phyloP scores from a whole-genome alignment of 2,113 vertebrate species.

The Strix uralensis region DNA sequence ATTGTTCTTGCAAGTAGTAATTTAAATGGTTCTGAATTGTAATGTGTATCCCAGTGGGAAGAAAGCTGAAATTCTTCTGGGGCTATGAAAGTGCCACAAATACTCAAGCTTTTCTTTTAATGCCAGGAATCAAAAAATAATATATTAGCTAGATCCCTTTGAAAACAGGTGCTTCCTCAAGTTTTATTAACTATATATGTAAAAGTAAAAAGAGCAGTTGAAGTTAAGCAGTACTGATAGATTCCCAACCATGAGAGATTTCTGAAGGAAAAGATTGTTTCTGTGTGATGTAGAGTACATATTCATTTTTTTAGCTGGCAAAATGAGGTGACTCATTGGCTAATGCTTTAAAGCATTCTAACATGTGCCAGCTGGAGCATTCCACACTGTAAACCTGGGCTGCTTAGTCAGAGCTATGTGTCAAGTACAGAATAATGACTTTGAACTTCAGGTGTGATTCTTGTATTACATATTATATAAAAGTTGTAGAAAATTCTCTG shows the following conservation, averaged over 20 bases:
- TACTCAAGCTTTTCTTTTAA: constrained; percentile 9
- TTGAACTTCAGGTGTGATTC: not conserved
- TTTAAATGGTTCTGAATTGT: not conserved
- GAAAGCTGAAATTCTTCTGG: constrained; percentile 15
- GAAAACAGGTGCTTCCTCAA: constrained; percentile 54
- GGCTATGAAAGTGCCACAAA: not conserved
- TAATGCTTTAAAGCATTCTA: not conserved
- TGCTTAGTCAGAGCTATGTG: not conserved
- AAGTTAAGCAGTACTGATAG: not conserved
- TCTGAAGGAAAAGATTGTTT: not conserved
- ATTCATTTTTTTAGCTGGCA: not conserved
- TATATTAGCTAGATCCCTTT: not conserved
- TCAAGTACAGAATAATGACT: not conserved
- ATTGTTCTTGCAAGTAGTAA: not conserved
- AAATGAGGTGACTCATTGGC: not conserved
- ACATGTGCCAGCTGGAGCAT: not conserved
- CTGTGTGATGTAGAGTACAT: not conserved
- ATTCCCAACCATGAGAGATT: not conserved
- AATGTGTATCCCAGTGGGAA: not conserved
- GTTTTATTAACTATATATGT: constrained; percentile 49
- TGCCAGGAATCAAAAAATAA: constrained; percentile 6
- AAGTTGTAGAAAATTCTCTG: not conserved
- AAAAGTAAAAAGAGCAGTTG: not conserved
- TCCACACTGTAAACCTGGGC: not conserved
- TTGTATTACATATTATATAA: not conserved